Percentiles rank a stretch among this genome's conserved stretches.
These are phyloP conservation scores for Protophormia terraenovae DNA, from an alignment of 2,888 invertebrate species.

Conservation along the genomic window DNA sequence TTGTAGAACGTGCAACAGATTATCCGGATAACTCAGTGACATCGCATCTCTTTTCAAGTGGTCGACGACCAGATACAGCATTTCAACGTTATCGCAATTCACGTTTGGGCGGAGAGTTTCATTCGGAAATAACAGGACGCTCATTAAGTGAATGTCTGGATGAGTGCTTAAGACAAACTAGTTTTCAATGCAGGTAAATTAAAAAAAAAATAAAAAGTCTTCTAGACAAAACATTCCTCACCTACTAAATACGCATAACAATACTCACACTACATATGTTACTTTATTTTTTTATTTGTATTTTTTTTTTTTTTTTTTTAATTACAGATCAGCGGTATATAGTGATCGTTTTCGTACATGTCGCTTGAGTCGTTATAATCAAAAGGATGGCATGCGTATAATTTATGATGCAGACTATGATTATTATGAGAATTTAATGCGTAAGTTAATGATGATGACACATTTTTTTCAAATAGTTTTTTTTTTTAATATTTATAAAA, in stretches of 20 bases:
- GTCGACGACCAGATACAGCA: slow-evolving; percentile 92
- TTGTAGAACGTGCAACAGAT: slow-evolving; percentile 91
- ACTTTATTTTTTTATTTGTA: no score
- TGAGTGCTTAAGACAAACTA: slow-evolving; percentile 93
- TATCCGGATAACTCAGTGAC: slow-evolving; percentile 93
- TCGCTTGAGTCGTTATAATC: slow-evolving; percentile 91
- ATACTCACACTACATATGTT: not conserved
- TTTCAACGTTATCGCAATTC: slow-evolving; percentile 92
- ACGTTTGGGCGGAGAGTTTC: slow-evolving; percentile 92
- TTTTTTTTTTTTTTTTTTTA: no score
- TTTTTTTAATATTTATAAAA: not conserved
- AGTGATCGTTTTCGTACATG: slow-evolving; percentile 93
- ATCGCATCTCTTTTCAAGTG: slow-evolving; percentile 91
- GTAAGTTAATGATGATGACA: slow-evolving; percentile 83
- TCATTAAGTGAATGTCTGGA: slow-evolving; percentile 94
- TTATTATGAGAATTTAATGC: slow-evolving; percentile 96
- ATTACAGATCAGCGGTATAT: slow-evolving; percentile 89
- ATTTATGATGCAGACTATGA: slow-evolving; percentile 96
- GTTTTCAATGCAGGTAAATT: slow-evolving; percentile 88
- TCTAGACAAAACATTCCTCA: not conserved
- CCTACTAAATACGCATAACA: not conserved
- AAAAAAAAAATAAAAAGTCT: no score
- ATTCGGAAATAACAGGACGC: slow-evolving; percentile 93
- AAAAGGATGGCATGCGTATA: slow-evolving; percentile 92
- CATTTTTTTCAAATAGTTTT: not conserved